Percentiles rank a stretch among this genome's conserved stretches.
phyloP scores from a whole-genome alignment of 2,888 invertebrate genomes.

The Phragmatobia fuliginosa region DNA sequence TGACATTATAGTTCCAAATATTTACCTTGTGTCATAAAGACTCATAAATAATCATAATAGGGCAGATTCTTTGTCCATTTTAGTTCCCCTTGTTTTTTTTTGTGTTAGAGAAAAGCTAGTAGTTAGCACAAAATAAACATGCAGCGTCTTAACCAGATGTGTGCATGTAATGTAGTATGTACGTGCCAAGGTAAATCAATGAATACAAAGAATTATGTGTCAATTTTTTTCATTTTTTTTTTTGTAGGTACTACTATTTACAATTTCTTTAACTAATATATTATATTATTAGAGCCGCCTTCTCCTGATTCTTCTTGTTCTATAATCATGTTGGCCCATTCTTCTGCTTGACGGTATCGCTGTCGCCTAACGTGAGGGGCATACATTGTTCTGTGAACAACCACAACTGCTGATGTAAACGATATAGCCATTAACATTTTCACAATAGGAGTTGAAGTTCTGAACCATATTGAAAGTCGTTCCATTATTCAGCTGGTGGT shows the following conservation, averaged over 20 bases:
- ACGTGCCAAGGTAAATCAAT: background rate
- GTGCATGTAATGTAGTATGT: background rate
- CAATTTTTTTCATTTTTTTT: background rate
- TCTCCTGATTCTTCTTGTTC: conserved; percentile 70
- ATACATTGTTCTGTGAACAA: conserved; percentile 63
- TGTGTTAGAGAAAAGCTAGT: too few relatives aligned
- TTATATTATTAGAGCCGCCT: conserved; percentile 53
- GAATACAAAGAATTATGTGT: background rate
- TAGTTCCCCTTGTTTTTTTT: too few relatives aligned
- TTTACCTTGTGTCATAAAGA: too few relatives aligned
- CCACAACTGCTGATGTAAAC: conserved; percentile 65
- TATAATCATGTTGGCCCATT: conserved; percentile 74
- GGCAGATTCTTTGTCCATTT: too few relatives aligned
- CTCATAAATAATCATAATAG: too few relatives aligned
- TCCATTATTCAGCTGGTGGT: conserved; percentile 60
- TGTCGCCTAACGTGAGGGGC: conserved; percentile 62
- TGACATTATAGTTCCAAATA: too few relatives aligned
- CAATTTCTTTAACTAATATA: conserved; percentile 46
- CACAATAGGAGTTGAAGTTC: conserved; percentile 65
- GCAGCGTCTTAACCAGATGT: too few relatives aligned
- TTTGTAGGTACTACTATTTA: conserved; percentile 30
- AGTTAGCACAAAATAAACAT: too few relatives aligned
- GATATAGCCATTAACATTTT: conserved; percentile 76
- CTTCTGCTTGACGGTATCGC: conserved; percentile 67
- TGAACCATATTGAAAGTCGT: conserved; percentile 56